Base-by-base conservation (phyloP, 2,113 vertebrate genomes). In the Cyprinus carpio region DNA sequence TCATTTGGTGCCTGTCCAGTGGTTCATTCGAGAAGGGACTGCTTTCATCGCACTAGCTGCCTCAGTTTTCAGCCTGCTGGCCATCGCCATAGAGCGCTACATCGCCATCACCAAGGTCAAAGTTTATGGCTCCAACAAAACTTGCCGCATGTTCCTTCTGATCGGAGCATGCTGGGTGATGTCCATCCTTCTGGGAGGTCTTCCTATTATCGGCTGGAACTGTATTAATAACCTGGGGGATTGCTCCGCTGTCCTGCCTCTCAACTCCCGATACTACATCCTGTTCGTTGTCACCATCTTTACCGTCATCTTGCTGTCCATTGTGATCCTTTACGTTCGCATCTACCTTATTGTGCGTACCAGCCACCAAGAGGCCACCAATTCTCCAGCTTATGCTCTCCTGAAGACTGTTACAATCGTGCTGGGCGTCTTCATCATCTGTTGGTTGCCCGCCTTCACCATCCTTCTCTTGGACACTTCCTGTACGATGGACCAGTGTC, bases 171-270 rank as follows among this genome's bases (percentile, higher is more conserved):
- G 97, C 1, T 99, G 98, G 98, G 92, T 96, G 8, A 95, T 96
- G 75, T 96, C 98, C 0, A 94, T 97, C 67, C 94, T 96, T 37
- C 91, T 99, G 0, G 98, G 96, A 0, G 96, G 96, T 10, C 86
- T 99, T 54, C 98, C 98, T 84, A 96, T 98, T 92, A 93, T 99
- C 0, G 97, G 98, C 0, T 99, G 98, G 98, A 99, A 99, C 94
- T 99, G 98, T 93, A 95, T 99, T 86, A 89, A 92, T 62, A 90
- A 94, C 31, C 90, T 96, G 0, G 2, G 8, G 0, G 92, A 95
- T 2, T 99, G 98, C 87, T 99, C 98, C 18, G 95, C 96, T 0
- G 96, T 99, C 0, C 89, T 99, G 88, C 98, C 98, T 0, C 96
- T 99, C 85, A 99, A 99, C 72, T 96, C 97, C 75, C 98, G 97